phyloP scores from a whole-genome alignment of 1,140 invertebrate genomes.

The Diuraphis noxia region DNA sequence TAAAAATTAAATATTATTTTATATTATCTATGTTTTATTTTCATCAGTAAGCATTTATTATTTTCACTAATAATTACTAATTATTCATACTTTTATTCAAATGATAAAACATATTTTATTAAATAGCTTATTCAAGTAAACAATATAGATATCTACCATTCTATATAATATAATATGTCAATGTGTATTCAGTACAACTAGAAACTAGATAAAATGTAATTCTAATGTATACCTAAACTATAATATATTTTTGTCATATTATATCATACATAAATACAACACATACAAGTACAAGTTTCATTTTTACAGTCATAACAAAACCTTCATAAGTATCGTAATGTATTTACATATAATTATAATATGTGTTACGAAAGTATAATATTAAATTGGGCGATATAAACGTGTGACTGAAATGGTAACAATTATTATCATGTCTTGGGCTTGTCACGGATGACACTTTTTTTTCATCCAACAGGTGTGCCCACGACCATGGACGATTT shows the following conservation, averaged over 20 bases:
- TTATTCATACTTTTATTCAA: neutral
- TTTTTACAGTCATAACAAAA: neutral
- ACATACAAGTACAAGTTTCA: neutral
- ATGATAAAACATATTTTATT: neutral
- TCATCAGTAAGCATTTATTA: neutral
- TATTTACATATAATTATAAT: conserved; percentile 30
- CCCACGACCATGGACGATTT: neutral
- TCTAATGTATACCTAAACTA: neutral
- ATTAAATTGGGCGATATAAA: neutral
- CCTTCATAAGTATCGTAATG: neutral
- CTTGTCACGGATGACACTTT: conserved; percentile 2
- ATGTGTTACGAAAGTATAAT: neutral
- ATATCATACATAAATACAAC: neutral
- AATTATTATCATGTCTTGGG: neutral
- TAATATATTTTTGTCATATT: neutral
- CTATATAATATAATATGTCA: neutral
- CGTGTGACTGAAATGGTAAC: neutral
- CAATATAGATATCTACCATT: neutral
- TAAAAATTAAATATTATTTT: neutral
- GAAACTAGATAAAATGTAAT: neutral
- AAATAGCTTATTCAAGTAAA: neutral
- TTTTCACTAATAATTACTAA: neutral
- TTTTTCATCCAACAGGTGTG: conserved; percentile 13
- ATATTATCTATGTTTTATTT: neutral
- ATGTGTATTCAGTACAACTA: neutral